Evolutionary conservation across 2,113 vertebrate genomes (phyloP).

Genomic region (Gymnogyps californianus): DNA sequence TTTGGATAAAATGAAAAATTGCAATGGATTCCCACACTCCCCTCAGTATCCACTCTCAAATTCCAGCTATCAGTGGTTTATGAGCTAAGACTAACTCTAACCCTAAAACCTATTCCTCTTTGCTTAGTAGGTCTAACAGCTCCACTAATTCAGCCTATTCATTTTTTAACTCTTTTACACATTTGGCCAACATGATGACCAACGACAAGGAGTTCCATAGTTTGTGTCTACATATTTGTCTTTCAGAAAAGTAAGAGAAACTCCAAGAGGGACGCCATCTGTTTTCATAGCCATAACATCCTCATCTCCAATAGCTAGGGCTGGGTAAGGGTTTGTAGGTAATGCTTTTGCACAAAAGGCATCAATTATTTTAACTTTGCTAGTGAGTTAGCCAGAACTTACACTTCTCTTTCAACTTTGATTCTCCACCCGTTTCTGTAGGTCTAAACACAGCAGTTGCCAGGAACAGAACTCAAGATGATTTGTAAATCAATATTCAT

Average conservation of each 20-base stretch:
- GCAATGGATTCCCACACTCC: neutral
- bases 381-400: neutral
- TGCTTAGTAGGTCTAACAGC: neutral
- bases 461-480: neutral
- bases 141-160: neutral
- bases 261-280: neutral
- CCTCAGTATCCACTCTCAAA: neutral
- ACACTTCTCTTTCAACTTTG: neutral
- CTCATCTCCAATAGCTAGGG: neutral
- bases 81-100: neutral
- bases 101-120: neutral
- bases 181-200: neutral
- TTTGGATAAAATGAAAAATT: neutral
- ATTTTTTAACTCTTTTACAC: neutral
- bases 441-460: neutral
- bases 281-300: neutral
- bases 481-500: neutral
- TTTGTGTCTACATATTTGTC: neutral
- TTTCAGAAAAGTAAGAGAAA: neutral
- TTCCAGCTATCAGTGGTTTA: neutral
- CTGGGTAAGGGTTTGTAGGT: neutral
- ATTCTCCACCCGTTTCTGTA: neutral
- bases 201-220: neutral
- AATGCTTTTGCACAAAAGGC: neutral
- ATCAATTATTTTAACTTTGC: neutral